Conservation (phyloP, 1,140 invertebrate genomes). For the Zaprionus ornatus region DNA sequence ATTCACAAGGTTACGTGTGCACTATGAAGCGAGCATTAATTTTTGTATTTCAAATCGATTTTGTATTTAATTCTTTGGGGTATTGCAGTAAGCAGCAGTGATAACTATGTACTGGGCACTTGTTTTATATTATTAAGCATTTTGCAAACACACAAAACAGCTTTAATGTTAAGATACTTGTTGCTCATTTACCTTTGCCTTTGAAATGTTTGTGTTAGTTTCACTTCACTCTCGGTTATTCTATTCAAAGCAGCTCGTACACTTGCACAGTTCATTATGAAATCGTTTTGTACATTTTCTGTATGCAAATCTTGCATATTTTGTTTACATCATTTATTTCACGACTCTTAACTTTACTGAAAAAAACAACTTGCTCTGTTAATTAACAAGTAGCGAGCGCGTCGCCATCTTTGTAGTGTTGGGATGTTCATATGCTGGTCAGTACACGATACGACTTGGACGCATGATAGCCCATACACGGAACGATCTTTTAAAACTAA, state of each 20-base stretch:
- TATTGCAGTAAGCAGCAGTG: neutral
- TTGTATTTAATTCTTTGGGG: neutral
- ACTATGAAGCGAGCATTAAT: constrained; percentile 36
- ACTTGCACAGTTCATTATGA: constrained; percentile 45
- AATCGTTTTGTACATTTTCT: constrained; percentile 34
- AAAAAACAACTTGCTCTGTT: constrained; percentile 72
- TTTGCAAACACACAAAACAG: constrained; percentile 7
- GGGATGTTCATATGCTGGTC: constrained; percentile 42
- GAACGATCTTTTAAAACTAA: neutral
- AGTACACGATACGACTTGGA: constrained; percentile 15
- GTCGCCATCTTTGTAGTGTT: constrained; percentile 72
- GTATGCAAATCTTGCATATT: constrained; percentile 43
- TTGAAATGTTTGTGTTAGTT: constrained; percentile 65
- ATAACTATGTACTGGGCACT: neutral
- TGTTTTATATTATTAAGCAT: constrained; percentile 13
- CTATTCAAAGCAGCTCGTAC: constrained; percentile 30
- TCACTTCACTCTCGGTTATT: constrained; percentile 44
- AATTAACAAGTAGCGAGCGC: constrained; percentile 69
- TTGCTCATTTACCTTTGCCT: constrained; percentile 59
- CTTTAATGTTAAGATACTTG: constrained; percentile 59
- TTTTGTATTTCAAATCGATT: constrained; percentile 4
- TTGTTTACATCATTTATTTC: constrained; percentile 62
- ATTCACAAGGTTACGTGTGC: constrained; percentile 83
- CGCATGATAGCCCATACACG: neutral
- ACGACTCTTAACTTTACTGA: constrained; percentile 32